These are phyloP conservation scores for Hypothenemus hampei DNA, from an alignment of 1,140 invertebrate species.

Conservation along the genomic window DNA sequence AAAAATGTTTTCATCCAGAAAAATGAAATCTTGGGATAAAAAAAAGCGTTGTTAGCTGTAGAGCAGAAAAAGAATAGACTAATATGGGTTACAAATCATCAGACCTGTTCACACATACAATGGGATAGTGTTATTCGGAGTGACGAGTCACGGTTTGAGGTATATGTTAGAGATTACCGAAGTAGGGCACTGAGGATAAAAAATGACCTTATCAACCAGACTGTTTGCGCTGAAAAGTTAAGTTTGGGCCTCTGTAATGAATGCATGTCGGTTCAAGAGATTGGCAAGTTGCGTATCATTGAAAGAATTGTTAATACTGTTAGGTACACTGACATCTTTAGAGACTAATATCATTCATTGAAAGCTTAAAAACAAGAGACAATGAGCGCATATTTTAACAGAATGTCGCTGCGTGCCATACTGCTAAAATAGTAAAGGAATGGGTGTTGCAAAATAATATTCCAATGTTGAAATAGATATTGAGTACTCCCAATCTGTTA, in stretches of 20 bases:
- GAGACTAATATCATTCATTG: neutral
- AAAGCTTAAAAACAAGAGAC: neutral
- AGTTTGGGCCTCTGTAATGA: too few relatives aligned
- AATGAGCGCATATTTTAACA: neutral
- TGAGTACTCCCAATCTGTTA: too few relatives aligned
- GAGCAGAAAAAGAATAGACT: too few relatives aligned
- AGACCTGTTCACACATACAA: too few relatives aligned
- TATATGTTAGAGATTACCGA: too few relatives aligned
- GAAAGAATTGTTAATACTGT: constrained; percentile 1
- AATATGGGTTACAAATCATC: too few relatives aligned
- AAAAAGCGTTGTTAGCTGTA: neutral
- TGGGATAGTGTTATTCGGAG: too few relatives aligned
- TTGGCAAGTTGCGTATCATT: neutral
- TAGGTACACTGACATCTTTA: neutral
- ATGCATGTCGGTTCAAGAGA: too few relatives aligned
- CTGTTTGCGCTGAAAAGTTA: too few relatives aligned
- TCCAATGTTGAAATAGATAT: neutral
- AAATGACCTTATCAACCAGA: too few relatives aligned
- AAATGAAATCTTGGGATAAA: neutral
- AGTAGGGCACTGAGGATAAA: too few relatives aligned
- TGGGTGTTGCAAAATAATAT: constrained; percentile 1
- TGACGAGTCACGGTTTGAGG: too few relatives aligned
- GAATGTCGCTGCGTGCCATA: neutral
- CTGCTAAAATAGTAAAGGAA: neutral
- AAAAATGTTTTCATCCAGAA: neutral